Evolutionary conservation across 92 coral and sea anemone genomes (phyloP), one percentile per base, ranked within the genome.

Genomic region (Epizoanthus ramosus): DNA sequence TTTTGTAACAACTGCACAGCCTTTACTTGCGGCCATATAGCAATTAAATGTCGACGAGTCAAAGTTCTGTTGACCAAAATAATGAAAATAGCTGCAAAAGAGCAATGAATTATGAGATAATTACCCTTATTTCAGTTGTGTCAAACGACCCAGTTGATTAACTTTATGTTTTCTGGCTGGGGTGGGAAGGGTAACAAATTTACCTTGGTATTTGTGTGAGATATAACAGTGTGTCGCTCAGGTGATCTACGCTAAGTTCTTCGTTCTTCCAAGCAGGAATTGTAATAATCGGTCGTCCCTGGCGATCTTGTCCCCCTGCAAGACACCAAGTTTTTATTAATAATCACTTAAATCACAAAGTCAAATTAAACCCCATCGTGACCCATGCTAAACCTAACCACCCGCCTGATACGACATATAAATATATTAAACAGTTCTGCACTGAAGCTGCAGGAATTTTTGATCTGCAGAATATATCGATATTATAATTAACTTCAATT

Each of bases 181-280:
- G 33, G 71, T 47, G 47, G 17, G 37, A 25, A 47, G 19, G 31
- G 43, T 14, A 18, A 53, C 24, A 21, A 79, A 45, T 39, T 75
- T 94, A 97, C 99, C 98, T 94, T 68, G 98, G 94, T 35, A 94
- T 77, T 76, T 94, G 98, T 2, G 93, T 87, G 18, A 97, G 81
- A 66, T 94, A 94, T 22, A 86, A 80, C 14, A 97, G 85, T 9
- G 99, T 88, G 72, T 92, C 93, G 71, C 92, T 85, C 24, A 97
- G 92, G 76, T 87, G 93, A 18, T 85, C 92, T 1, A 85, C 76
- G 81, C 87, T 87, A 16, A 89, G 57, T 37, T 93, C 93, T 68
- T 91, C 98, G 77, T 84, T 86, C 79, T 89, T 91, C 79, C 93
- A 91, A 53, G 90, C 92, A 9, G 95, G 92, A 61, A 97, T 87